A percentile compares a stretch with the other conserved stretches of the same genome.
phyloP scores from a whole-genome alignment of 2,797 vertebrate genomes.

The Clarias pachynema region DNA sequence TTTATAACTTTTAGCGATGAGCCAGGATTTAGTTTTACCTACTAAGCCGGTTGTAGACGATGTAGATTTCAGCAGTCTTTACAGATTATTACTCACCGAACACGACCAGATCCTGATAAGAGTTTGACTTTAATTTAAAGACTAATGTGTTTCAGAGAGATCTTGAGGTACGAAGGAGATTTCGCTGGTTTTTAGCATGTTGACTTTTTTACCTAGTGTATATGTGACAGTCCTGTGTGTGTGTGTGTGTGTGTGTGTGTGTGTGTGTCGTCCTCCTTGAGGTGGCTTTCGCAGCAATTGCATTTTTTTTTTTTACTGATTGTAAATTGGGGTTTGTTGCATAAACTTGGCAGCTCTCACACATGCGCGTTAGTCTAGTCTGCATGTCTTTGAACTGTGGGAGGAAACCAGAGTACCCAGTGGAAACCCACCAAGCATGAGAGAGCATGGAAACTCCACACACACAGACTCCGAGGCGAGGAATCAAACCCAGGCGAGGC shows the following conservation, averaged over 20 bases:
- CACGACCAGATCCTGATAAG: background rate
- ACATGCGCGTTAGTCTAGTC: too few species aligned
- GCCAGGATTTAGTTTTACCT: background rate
- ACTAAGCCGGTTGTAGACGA: background rate
- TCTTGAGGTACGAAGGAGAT: background rate
- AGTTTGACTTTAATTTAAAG: background rate
- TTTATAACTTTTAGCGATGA: background rate
- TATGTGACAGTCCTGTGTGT: background rate
- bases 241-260: too few species aligned
- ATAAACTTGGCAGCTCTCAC: background rate
- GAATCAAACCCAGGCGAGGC: too few species aligned
- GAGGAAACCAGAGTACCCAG: too few species aligned
- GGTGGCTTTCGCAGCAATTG: background rate
- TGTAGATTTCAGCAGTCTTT: background rate
- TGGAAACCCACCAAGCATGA: too few species aligned
- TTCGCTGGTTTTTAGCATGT: background rate
- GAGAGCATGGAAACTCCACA: too few species aligned
- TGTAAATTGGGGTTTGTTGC: background rate
- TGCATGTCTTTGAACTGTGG: too few species aligned
- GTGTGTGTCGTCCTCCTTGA: background rate
- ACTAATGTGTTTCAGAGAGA: background rate
- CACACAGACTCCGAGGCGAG: too few species aligned
- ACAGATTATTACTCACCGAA: too few species aligned
- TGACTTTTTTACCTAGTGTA: background rate
- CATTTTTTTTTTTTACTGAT: background rate